Base-by-base conservation (phyloP, 2,888 invertebrate genomes). In the Marronus borbonicus region DNA sequence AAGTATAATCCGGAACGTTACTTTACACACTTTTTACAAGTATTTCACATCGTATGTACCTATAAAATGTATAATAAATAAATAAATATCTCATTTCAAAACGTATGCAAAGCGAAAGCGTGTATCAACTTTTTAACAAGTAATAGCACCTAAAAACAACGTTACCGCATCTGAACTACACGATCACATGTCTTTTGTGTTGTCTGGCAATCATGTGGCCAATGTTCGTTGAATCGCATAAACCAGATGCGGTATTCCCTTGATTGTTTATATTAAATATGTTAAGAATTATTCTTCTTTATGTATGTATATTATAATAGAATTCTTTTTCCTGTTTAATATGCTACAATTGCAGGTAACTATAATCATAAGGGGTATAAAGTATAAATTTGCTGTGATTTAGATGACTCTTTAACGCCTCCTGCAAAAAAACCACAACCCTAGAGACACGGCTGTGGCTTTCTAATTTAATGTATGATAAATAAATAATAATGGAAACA, bases 341-440 rank as follows among this genome's bases (percentile, higher is more conserved):
- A 49, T 52, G 49, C 68, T 68, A 68, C 68, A 52, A 68, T 50
- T 68, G 68, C 68, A 68, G 20, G 65, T 68, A 68, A 68, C 50
- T 68, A 49, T 50, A n/a, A 68, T 49, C 49, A 24, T 68, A 68
- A 14, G 8, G 10, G 50, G 24, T 62, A 62, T 28, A 62, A 62
- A 49, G 68, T 12, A 28, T 75, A 58, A 39, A 50, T 68, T 68
- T 68, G 75, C 50, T 64, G 62, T 62, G 75, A 55, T 39, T 44
- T 62, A 72, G 76, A 52, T 55, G 69, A 74, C 78, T 78, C 74
- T 80, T 83, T 89, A 89, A 86, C 89, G 89, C 88, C 89, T 89
- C 89, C 89, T 89, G 89, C 87, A 86, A 89, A 87, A 83, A 88
- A 85, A 84, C 87, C 87, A 87, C 87, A 88, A 86, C 86, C 76